These are phyloP conservation scores for Delichon dasypus DNA, from an alignment of 2,797 vertebrate genomes.

Conservation along the genomic window DNA sequence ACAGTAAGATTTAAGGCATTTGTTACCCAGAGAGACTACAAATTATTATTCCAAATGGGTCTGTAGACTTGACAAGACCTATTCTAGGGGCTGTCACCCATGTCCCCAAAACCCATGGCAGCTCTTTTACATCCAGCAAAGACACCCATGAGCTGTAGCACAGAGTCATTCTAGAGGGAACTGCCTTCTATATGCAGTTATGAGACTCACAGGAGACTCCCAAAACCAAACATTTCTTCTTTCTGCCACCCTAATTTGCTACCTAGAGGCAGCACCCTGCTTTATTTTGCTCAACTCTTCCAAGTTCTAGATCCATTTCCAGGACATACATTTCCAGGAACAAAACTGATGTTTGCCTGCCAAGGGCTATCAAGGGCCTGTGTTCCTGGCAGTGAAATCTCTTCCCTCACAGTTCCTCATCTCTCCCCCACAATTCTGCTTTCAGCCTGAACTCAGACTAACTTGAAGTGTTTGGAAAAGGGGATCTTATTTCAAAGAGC, in stretches of 20 bases:
- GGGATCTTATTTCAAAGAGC: not conserved
- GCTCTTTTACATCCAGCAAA: not conserved
- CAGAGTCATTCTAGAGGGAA: not conserved
- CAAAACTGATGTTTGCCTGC: not conserved
- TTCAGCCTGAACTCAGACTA: not conserved
- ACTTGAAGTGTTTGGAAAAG: not conserved
- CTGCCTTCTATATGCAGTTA: not conserved
- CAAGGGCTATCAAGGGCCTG: not conserved
- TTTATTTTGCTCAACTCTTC: not conserved
- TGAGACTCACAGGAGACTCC: not conserved
- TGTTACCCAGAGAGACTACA: not conserved
- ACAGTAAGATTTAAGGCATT: not conserved
- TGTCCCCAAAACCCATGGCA: not conserved
- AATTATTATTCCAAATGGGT: not conserved
- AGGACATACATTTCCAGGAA: not conserved
- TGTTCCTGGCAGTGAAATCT: not conserved
- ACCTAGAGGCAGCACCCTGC: not conserved
- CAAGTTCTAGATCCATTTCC: not conserved
- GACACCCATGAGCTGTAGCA: not conserved
- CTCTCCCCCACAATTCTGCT: not conserved
- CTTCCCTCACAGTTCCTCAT: not conserved
- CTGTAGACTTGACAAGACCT: not conserved
- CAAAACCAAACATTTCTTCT: not conserved
- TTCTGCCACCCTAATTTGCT: not conserved
- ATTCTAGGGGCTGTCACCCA: not conserved